Evolutionary conservation across 53 echinoderm and acorn worm genomes (phyloP), one percentile per base, ranked within the genome.

Genomic region (Arbacia lixula): DNA sequence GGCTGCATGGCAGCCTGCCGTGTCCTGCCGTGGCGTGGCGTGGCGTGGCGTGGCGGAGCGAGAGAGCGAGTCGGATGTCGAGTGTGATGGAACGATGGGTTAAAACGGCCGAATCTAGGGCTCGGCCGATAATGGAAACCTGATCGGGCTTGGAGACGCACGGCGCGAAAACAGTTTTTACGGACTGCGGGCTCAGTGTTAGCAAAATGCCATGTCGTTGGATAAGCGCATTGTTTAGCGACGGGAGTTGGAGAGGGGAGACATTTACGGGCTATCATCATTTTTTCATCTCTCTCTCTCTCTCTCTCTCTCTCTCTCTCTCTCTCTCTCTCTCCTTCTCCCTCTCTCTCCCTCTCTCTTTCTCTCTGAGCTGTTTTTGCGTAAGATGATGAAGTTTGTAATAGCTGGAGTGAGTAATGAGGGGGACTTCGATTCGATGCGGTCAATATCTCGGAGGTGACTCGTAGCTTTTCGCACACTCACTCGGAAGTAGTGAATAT

Each of bases 91-190:
- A 74, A 52, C 53, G 74, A 41, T 34, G 34, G 74, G 50, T 74
- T 74, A 74, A 74, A 50, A 51, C 53, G 74, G 51, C 74, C 28
- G n/a, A 53, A 74, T 74, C 51, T 51, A 31, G 29, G 17, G 53
- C 74, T 74, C 74, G n/a, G 32, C 74, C 20, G 51, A 29, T 74
- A 74, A 74, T 74, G 74, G 74, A 74, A 74, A 74, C 74, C 16
- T 31, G 74, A 74, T 74, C 74, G 74, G 51, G 40, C 69, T 40
- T 29, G 24, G 41, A 39, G 69, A 69, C 69, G 40, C 43, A 26
- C 34, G 69, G 69, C 69, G 69, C 40, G 69, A 69, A 69, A 69
- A 69, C 69, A 41, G 69, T 69, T 69, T 69, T 69, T 43, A 28
- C 66, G 69, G 27, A 69, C 43, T n/a, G 43, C 27, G 42, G 43